These are phyloP conservation scores for Blastobasis adustella DNA, from an alignment of 2,888 invertebrate genomes.

Conservation along the genomic window DNA sequence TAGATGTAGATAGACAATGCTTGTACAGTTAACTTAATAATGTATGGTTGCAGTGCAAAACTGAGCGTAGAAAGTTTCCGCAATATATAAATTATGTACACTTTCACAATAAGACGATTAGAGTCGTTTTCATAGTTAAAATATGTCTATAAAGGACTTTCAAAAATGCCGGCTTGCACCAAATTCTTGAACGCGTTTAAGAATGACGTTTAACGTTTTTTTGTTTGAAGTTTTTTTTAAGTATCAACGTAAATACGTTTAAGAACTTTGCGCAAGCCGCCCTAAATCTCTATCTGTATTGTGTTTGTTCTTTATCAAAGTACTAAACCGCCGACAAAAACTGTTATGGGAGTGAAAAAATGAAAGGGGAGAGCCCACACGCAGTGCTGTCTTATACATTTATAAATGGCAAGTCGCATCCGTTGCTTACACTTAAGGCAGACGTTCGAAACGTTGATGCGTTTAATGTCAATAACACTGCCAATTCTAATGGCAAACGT, in stretches of 20 bases:
- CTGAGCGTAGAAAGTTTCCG: conserved; percentile 42
- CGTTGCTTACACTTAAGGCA: conserved; percentile 31
- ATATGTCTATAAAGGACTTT: too few relatives aligned
- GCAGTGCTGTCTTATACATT: conserved; percentile 41
- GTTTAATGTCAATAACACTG: conserved; percentile 38
- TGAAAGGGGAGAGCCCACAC: conserved; percentile 49
- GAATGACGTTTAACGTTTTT: too few relatives aligned
- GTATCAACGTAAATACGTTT: too few relatives aligned
- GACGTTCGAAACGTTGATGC: conserved; percentile 37
- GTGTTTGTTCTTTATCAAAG: too few relatives aligned
- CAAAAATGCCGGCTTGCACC: too few relatives aligned
- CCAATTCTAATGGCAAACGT: conserved; percentile 14
- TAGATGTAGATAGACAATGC: conserved; percentile 1
- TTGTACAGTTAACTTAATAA: conserved; percentile 13
- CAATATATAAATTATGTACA: conserved; percentile 30
- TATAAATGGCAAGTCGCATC: conserved; percentile 57
- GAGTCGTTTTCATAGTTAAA: too few relatives aligned
- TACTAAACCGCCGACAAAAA: neutral
- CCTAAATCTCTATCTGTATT: too few relatives aligned
- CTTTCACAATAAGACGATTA: conserved; percentile 31
- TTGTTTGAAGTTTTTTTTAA: too few relatives aligned
- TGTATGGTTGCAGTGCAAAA: conserved; percentile 27
- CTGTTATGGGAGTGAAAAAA: conserved; percentile 10
- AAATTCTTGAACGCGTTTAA: too few relatives aligned
- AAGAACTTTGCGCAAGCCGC: too few relatives aligned